A percentile compares a stretch with the other conserved stretches of the same genome.
These are phyloP conservation scores for Eciton burchellii DNA, from an alignment of 1,140 invertebrate species.

Conservation along the genomic window DNA sequence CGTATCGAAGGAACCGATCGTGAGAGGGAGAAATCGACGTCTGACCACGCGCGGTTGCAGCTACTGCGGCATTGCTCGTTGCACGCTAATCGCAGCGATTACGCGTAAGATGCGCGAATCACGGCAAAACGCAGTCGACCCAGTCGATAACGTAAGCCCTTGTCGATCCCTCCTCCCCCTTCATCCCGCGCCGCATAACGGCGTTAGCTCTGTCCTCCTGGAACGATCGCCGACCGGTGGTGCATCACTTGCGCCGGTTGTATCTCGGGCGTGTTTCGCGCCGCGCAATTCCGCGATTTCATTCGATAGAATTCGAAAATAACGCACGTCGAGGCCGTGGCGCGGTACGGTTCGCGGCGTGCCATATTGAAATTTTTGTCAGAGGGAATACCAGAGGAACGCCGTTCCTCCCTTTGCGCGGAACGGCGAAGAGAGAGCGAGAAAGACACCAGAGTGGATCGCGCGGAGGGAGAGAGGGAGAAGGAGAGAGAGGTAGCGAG, in stretches of 20 bases:
- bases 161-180: constrained; percentile 35
- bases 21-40: not conserved
- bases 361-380: constrained; percentile 81
- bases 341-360: constrained; percentile 46
- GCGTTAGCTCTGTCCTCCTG: not conserved
- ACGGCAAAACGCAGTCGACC: not conserved
- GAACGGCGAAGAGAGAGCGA: constrained; percentile 28
- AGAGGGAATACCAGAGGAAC: constrained; percentile 73
- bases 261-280: constrained; percentile 53
- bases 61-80: not conserved
- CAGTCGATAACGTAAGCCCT: constrained; percentile 48
- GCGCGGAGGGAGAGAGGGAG: constrained; percentile 27
- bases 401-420: constrained; percentile 75
- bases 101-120: not conserved
- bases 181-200: not conserved
- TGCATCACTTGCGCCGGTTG: constrained; percentile 42
- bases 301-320: constrained; percentile 60
- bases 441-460: too few species aligned
- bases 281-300: constrained; percentile 52
- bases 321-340: constrained; percentile 11
- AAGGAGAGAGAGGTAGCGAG: constrained; percentile 36
- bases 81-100: not conserved
- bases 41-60: not conserved
- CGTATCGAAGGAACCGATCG: too few species aligned
- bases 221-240: constrained; percentile 29